Evolutionary conservation across 2,797 vertebrate genomes (phyloP).

Genomic region (Philypnodon macrostomus): DNA sequence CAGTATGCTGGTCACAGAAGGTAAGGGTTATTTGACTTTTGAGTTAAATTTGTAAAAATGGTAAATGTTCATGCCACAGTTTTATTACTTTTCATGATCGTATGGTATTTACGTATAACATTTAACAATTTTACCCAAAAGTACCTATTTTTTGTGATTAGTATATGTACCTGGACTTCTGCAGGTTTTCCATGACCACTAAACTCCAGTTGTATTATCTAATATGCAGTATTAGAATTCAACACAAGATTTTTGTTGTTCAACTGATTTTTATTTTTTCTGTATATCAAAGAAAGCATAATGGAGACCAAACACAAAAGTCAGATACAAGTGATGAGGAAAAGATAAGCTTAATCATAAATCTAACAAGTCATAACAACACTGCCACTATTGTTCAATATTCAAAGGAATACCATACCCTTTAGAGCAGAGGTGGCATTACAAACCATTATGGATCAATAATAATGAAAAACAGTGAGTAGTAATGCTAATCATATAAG

Average conservation of each 20-base stretch:
- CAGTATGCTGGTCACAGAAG: too few species aligned
- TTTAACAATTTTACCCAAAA: too few species aligned
- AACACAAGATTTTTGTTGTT: conserved; percentile 62
- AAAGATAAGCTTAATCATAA: conserved; percentile 81
- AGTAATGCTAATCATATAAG: conserved; percentile 81
- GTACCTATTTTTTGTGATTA: too few species aligned
- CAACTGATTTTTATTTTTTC: conserved; percentile 83
- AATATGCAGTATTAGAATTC: too few species aligned
- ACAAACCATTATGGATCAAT: conserved; percentile 78
- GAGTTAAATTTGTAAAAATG: too few species aligned
- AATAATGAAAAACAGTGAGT: conserved; percentile 81
- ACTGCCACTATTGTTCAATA: conserved; percentile 82
- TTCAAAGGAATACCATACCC: conserved; percentile 79
- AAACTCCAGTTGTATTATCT: too few species aligned
- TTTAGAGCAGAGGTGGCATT: conserved; percentile 72
- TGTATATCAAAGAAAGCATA: conserved; percentile 83
- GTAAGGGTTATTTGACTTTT: too few species aligned
- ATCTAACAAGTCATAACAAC: conserved; percentile 80
- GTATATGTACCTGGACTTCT: too few species aligned
- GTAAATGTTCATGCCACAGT: too few species aligned
- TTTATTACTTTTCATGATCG: too few species aligned
- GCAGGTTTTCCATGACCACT: too few species aligned
- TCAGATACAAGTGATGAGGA: conserved; percentile 78
- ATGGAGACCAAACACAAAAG: conserved; percentile 84
- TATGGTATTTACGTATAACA: too few species aligned